Evolutionary conservation across 2,888 invertebrate species (phyloP).

Genomic region (Psylliodes chrysocephalus): DNA sequence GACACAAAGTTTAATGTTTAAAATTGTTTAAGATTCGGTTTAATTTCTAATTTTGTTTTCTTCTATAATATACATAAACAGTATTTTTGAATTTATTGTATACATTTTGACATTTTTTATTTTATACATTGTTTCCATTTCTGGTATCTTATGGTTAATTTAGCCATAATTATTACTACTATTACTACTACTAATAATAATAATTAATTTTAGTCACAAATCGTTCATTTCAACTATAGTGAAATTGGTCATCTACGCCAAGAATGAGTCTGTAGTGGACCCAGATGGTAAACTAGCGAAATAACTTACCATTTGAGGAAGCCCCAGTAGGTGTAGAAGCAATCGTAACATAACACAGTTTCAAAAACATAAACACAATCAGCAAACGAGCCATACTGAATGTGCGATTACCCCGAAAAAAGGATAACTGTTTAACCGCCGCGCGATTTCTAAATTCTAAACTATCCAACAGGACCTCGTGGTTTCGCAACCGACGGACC

Average conservation of each 20-base stretch:
- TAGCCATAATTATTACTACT: no score
- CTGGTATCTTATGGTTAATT: no score
- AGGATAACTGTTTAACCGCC: background rate
- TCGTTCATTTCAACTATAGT: no score
- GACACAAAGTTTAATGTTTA: no score
- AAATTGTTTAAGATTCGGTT: no score
- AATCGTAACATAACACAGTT: constrained; percentile 49
- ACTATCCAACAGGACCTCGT: constrained; percentile 49
- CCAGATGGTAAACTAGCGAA: constrained; percentile 13
- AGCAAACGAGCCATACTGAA: background rate
- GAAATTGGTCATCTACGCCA: constrained; percentile 56
- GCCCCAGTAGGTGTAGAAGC: constrained; percentile 53
- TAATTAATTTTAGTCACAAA: no score
- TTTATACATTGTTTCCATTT: no score
- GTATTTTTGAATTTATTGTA: no score
- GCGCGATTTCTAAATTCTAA: background rate
- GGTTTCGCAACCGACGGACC: constrained; percentile 42
- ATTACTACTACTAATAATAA: no score
- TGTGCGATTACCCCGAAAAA: background rate
- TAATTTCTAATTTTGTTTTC: no score
- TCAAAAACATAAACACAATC: constrained; percentile 45
- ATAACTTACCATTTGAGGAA: constrained; percentile 58
- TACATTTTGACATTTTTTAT: no score
- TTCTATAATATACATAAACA: no score
- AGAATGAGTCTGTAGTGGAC: constrained; percentile 53